A percentile compares a stretch with the other conserved stretches of the same genome.
Conservation (phyloP, 2,797 vertebrate species). For the Gallinago stenura region DNA sequence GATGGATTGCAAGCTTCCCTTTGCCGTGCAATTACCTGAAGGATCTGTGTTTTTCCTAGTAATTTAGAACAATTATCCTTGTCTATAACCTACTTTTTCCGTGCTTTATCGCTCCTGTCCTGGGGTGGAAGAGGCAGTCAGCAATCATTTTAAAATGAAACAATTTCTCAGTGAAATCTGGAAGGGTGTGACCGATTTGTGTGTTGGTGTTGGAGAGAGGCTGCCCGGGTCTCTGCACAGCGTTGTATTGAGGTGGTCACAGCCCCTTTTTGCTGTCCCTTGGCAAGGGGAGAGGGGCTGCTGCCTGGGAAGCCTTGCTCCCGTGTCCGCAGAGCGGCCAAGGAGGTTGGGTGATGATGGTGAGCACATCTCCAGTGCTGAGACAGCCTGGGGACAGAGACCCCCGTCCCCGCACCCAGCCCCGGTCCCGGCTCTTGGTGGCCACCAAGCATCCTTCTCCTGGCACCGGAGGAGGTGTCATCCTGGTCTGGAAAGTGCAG, state of each 20-base stretch:
- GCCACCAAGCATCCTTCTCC: not conserved
- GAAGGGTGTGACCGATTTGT: accelerated
- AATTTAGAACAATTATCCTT: conserved; percentile 10
- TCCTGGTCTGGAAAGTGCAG: not conserved
- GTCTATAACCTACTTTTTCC: not conserved
- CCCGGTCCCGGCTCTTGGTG: accelerated
- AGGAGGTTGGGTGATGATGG: accelerated
- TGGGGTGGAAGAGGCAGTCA: not conserved
- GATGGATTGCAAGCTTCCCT: not conserved
- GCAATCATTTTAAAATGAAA: not conserved
- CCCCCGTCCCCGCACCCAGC: accelerated
- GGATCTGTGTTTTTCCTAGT: not conserved
- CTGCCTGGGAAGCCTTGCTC: accelerated
- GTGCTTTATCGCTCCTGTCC: not conserved
- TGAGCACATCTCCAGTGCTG: accelerated
- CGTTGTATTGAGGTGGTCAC: accelerated
- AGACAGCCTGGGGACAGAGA: not conserved
- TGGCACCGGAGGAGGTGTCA: accelerated
- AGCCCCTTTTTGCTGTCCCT: accelerated
- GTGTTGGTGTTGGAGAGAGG: not conserved
- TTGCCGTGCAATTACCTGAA: not conserved
- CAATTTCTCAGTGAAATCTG: not conserved
- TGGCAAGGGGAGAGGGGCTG: accelerated
- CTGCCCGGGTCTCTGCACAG: not conserved
- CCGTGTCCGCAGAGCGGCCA: accelerated